These are phyloP conservation scores for Pterocles orientalis DNA, from an alignment of 2,113 vertebrate genomes.

Conservation along the genomic window DNA sequence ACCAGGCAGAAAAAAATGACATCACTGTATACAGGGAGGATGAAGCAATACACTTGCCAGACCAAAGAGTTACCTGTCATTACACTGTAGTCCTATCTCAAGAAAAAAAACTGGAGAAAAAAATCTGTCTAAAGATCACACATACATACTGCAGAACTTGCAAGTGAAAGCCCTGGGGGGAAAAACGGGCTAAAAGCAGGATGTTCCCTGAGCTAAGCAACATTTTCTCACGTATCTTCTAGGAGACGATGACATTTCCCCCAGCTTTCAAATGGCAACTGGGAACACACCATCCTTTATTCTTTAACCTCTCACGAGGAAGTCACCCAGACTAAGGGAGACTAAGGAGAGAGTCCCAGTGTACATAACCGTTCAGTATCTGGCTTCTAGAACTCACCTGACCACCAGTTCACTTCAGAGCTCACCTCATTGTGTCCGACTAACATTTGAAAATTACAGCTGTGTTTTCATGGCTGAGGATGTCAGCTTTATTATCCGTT, in stretches of 20 bases:
- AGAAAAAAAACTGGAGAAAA: background rate
- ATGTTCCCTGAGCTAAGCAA: background rate
- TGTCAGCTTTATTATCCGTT: background rate
- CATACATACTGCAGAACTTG: background rate
- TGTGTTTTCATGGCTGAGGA: background rate
- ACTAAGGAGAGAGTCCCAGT: background rate
- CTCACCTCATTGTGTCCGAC: background rate
- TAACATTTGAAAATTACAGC: background rate
- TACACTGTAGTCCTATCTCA: background rate
- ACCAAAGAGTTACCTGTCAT: background rate
- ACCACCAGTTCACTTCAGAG: background rate
- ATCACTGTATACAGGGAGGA: background rate
- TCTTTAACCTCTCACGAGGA: background rate
- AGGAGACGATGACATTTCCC: background rate
- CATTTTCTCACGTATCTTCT: background rate
- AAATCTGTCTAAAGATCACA: background rate
- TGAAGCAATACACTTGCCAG: background rate
- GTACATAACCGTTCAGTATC: background rate
- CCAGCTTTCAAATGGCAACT: background rate
- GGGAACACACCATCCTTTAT: slow-evolving; percentile 15
- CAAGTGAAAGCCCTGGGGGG: background rate
- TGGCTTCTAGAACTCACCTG: background rate
- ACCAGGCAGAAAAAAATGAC: background rate
- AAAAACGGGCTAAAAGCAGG: background rate
- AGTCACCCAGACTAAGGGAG: background rate